These are phyloP conservation scores for Gambelia wislizenii DNA, from an alignment of 2,797 vertebrate genomes.

Conservation along the genomic window DNA sequence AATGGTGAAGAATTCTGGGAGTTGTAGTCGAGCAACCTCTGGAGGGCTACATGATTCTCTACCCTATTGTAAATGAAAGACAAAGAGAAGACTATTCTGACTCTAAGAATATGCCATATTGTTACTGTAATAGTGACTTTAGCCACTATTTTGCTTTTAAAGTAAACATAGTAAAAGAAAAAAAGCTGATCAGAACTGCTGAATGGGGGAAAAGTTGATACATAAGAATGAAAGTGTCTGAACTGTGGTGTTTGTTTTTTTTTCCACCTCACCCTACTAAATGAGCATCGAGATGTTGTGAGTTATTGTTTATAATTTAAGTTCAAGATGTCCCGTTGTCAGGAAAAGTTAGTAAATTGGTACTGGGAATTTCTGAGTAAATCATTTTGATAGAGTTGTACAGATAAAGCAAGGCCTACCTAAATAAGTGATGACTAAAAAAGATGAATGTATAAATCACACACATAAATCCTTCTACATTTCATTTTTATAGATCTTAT, in stretches of 20 bases:
- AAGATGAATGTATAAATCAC: constrained; percentile 25
- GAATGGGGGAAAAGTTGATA: background rate
- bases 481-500: constrained; percentile 13
- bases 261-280: too few species aligned
- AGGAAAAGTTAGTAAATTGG: constrained; percentile 10
- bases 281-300: background rate
- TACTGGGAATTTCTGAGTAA: constrained; percentile 10
- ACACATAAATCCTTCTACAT: constrained; percentile 21
- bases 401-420: constrained; percentile 13
- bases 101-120: background rate
- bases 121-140: background rate
- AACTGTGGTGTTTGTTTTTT: too few species aligned
- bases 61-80: background rate
- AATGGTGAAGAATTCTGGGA: too few species aligned
- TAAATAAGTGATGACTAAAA: constrained; percentile 31
- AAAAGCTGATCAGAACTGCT: background rate
- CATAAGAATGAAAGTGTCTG: background rate
- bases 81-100: background rate
- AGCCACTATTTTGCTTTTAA: background rate
- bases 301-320: constrained; percentile 31
- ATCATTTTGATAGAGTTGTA: constrained; percentile 25
- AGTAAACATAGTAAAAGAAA: background rate
- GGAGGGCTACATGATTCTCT: too few species aligned
- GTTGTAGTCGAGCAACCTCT: too few species aligned
- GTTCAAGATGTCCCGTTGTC: constrained; percentile 13